Evolutionary conservation across 2,888 invertebrate genomes (phyloP).

Genomic region (Orchesella flavescens): DNA sequence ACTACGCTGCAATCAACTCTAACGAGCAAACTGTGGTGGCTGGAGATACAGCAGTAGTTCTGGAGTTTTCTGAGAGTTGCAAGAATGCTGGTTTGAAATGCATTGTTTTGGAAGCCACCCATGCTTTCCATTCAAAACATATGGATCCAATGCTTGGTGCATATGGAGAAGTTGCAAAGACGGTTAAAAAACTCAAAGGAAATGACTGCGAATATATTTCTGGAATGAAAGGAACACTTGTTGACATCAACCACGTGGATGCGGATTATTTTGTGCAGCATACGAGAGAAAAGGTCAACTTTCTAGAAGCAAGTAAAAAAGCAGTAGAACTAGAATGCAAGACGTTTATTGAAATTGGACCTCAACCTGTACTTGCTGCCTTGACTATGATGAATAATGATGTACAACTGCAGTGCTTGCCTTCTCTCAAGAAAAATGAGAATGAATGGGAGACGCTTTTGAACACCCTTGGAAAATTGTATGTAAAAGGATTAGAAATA

Average conservation of each 20-base stretch:
- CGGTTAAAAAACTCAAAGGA: neutral
- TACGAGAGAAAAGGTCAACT: slow-evolving; percentile 53
- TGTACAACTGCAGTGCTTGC: slow-evolving; percentile 27
- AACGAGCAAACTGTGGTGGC: neutral
- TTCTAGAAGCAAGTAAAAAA: slow-evolving; percentile 43
- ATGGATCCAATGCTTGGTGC: slow-evolving; percentile 50
- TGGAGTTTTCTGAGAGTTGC: slow-evolving; percentile 30
- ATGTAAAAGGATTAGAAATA: neutral
- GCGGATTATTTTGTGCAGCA: slow-evolving; percentile 53
- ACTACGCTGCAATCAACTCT: slow-evolving; percentile 7
- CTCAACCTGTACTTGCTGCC: slow-evolving; percentile 58
- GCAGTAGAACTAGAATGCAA: slow-evolving; percentile 17
- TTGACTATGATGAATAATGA: slow-evolving; percentile 48
- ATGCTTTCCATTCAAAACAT: slow-evolving; percentile 55
- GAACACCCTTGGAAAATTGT: slow-evolving; percentile 16
- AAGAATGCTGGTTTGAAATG: slow-evolving; percentile 25
- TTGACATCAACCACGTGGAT: neutral
- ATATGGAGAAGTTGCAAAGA: slow-evolving; percentile 25
- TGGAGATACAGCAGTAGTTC: neutral
- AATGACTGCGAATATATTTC: slow-evolving; percentile 52
- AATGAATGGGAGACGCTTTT: slow-evolving; percentile 42
- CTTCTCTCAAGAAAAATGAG: slow-evolving; percentile 57
- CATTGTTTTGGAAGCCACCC: slow-evolving; percentile 42
- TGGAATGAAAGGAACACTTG: slow-evolving; percentile 43
- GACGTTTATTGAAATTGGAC: slow-evolving; percentile 56